phyloP scores from a whole-genome alignment of 2,113 vertebrate genomes.

The Petrocephalus zakoni region DNA sequence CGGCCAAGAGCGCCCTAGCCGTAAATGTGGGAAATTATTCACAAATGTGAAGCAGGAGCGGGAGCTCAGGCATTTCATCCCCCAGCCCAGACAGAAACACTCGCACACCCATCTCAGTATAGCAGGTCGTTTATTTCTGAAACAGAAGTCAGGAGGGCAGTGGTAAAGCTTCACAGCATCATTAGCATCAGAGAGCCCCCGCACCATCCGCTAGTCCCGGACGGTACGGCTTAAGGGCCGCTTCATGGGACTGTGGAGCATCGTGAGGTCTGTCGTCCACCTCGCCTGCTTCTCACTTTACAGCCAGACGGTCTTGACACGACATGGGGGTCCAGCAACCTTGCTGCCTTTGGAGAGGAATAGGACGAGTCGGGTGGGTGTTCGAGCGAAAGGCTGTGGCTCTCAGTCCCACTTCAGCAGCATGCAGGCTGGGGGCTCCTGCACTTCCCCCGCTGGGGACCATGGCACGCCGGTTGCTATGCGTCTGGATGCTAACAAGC shows the following conservation, averaged over 20 bases:
- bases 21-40: conserved; percentile 11
- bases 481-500: background rate
- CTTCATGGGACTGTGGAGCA: background rate
- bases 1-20: conserved; percentile 2
- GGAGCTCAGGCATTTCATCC: background rate
- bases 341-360: background rate
- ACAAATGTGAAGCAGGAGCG: background rate
- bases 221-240: background rate
- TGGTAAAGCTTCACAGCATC: background rate
- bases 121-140: background rate
- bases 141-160: background rate
- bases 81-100: background rate
- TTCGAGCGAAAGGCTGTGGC: background rate
- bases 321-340: background rate
- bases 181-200: background rate
- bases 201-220: background rate
- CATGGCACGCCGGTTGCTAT: background rate
- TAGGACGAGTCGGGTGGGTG: background rate
- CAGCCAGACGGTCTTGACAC: background rate
- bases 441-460: background rate
- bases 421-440: background rate
- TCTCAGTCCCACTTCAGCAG: background rate
- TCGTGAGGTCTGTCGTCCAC: background rate
- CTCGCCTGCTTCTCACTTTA: background rate
- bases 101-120: background rate